phyloP scores from a whole-genome alignment of 2,113 vertebrate species.

The Podocnemis expansa region DNA sequence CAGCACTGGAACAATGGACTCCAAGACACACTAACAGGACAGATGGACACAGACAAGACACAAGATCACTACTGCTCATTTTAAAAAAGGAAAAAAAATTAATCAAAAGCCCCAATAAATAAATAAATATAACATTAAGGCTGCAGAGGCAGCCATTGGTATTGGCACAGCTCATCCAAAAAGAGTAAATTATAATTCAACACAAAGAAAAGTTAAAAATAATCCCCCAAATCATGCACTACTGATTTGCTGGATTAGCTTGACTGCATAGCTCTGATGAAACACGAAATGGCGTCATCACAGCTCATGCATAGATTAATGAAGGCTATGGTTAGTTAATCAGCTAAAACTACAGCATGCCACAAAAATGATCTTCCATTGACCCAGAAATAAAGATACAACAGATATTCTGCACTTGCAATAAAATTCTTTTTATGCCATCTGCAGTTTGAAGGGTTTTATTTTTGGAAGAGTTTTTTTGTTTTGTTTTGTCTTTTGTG shows the following conservation, averaged over 20 bases:
- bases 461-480: constrained; percentile 37
- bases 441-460: constrained; percentile 81
- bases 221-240: constrained; percentile 72
- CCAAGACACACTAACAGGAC: constrained; percentile 75
- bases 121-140: constrained; percentile 50
- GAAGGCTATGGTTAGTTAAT: constrained; percentile 78
- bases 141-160: constrained; percentile 55
- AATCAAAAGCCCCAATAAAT: constrained; percentile 50
- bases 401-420: constrained; percentile 91
- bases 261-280: constrained; percentile 81
- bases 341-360: constrained; percentile 86
- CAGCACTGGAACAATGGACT: constrained; percentile 70
- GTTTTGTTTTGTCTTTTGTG: background rate
- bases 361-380: constrained; percentile 83
- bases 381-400: constrained; percentile 82
- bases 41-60: constrained; percentile 71
- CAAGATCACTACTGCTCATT: constrained; percentile 68
- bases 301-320: constrained; percentile 84
- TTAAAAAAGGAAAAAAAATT: constrained; percentile 50
- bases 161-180: constrained; percentile 68
- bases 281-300: constrained; percentile 82
- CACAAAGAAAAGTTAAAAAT: constrained; percentile 56
- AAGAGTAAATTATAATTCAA: constrained; percentile 59
- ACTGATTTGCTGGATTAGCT: constrained; percentile 77
- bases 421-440: constrained; percentile 99